Percentiles rank a stretch among this genome's conserved stretches.
Conservation (phyloP, 2,113 vertebrate species). For the Lagopus leucura region DNA sequence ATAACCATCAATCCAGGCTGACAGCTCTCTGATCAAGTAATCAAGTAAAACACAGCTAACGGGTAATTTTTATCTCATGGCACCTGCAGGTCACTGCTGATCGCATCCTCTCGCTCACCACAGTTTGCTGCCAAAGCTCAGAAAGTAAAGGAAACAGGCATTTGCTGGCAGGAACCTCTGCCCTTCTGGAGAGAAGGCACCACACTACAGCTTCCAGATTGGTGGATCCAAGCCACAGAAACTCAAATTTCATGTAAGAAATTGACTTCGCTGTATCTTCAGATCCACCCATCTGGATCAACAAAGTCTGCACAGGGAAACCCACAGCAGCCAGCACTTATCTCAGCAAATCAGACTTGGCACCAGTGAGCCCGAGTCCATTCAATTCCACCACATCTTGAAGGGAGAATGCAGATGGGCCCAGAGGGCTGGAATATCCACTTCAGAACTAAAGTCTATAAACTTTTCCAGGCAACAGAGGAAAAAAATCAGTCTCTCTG, state of each 20-base stretch:
- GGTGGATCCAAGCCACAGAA: slow-evolving; percentile 7
- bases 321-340: neutral
- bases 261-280: slow-evolving; percentile 42
- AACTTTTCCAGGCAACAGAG: neutral
- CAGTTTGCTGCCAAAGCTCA: neutral
- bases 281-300: slow-evolving; percentile 34
- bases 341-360: neutral
- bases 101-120: neutral
- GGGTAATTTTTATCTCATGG: neutral
- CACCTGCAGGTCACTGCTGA: neutral
- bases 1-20: slow-evolving; percentile 1
- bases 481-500: neutral
- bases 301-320: neutral
- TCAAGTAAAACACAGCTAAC: slow-evolving; percentile 33
- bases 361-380: neutral
- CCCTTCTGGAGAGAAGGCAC: neutral
- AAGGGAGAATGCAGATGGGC: neutral
- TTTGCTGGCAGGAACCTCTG: rapidly evolving
- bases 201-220: neutral
- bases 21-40: neutral
- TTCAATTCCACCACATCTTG: neutral
- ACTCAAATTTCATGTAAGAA: neutral
- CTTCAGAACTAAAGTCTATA: neutral
- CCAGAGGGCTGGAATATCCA: neutral
- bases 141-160: neutral